A percentile compares a stretch with the other conserved stretches of the same genome.
Conservation (phyloP, 1,140 invertebrate genomes). For the Drosophila tsacasi region DNA sequence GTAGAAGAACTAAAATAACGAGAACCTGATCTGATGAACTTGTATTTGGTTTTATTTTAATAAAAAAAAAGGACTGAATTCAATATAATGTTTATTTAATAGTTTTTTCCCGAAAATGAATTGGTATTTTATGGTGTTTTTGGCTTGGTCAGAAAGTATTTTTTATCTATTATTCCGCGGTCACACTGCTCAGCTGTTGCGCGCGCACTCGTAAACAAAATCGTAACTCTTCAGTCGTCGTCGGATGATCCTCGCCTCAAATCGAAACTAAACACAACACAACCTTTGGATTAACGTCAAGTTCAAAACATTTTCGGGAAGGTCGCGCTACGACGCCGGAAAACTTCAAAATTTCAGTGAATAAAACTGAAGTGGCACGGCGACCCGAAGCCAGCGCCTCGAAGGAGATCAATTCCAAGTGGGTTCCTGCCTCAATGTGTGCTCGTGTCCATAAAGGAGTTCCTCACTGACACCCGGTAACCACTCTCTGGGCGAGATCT, state of each 20-base stretch:
- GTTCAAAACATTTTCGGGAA: constrained; percentile 10
- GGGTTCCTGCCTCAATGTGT: constrained; percentile 26
- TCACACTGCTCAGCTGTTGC: constrained; percentile 4
- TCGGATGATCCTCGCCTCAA: constrained; percentile 9
- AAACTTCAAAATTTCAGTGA: constrained; percentile 23
- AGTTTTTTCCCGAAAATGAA: too few species aligned
- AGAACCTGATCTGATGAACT: too few species aligned
- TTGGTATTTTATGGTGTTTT: background rate
- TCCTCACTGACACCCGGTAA: constrained; percentile 3
- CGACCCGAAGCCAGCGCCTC: background rate
- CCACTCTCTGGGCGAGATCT: constrained; percentile 12
- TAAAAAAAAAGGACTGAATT: too few species aligned
- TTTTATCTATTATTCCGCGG: background rate
- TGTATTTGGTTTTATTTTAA: too few species aligned
- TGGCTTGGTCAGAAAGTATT: background rate
- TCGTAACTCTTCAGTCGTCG: constrained; percentile 22
- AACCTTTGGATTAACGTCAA: constrained; percentile 62
- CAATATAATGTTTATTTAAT: too few species aligned
- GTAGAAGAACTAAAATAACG: too few species aligned
- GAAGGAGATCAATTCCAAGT: constrained; percentile 20
- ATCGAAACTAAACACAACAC: constrained; percentile 30
- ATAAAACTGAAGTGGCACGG: background rate
- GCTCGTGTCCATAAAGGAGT: constrained; percentile 2
- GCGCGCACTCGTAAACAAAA: constrained; percentile 31
- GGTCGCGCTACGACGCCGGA: constrained; percentile 4